Base-by-base conservation (phyloP, 2,888 invertebrate species). In the Andrena camellia region DNA sequence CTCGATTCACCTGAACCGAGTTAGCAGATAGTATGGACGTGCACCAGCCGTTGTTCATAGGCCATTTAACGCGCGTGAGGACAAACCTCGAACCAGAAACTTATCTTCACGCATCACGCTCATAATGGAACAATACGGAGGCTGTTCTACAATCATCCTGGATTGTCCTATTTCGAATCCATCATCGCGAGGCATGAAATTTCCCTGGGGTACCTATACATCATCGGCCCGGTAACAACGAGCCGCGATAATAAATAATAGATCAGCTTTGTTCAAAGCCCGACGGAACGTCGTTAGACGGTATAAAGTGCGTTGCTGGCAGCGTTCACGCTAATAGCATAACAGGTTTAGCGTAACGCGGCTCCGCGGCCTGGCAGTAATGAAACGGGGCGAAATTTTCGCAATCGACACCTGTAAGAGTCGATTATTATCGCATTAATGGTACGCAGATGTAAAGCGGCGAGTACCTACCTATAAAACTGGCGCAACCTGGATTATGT, bases 391-490 rank as follows among this genome's bases (percentile, higher is more conserved):
- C 42, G 70, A 81, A 82, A 76, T 81, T 82, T 81, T 81, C 82
- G 82, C 82, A 79, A 75, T 81, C 82, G 42, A 70, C 82, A 82
- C 82, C 82, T 82, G 81, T 71, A 79, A 59, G 67, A 59, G 66
- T 75, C 69, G 85, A 86, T 78, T 68, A 66, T 78, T 85, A 76
- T 83, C 86, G 76, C 80, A 57, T 83, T 72, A 74, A 74, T 42
- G 48, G 59, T 66, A 67, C 73, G 72, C 79, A 68, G 71, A 82
- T 63, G 66, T 23, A 66, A 60, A 52, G 17, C 17, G 59, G 33
- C 48, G 59, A 66, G 70, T 42, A 42, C 42, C 42, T 42, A 42
- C 42, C 42, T 42, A 81, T 81, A 82, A 63, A 63, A 71, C 57
- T 63, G 67, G 35, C 35, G 52, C 69, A 66, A n/a, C 64, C 23